A percentile compares a stretch with the other conserved stretches of the same genome.
Evolutionary conservation across 1,140 invertebrate genomes (phyloP).

Genomic region (Helicoverpa armigera): DNA sequence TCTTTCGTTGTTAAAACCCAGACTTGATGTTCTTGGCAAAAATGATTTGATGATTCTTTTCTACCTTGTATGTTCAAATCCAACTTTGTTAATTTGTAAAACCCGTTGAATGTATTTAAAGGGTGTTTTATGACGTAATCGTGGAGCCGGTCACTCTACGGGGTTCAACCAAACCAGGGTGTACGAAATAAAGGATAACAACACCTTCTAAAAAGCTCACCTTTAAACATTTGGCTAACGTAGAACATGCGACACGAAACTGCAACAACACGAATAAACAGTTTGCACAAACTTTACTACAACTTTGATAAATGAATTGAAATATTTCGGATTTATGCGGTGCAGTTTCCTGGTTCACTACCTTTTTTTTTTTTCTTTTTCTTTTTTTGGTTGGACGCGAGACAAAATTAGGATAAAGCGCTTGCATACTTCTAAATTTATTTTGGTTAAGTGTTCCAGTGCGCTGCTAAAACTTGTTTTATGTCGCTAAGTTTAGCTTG

Average conservation of each 20-base stretch:
- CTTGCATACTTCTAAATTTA: background rate
- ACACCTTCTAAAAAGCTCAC: constrained; percentile 9
- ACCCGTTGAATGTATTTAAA: too few species aligned
- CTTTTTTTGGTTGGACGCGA: constrained; percentile 1
- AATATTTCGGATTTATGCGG: constrained; percentile 32
- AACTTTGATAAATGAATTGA: constrained; percentile 36
- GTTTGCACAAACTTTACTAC: constrained; percentile 31
- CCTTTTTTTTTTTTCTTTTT: background rate
- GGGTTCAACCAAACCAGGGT: too few species aligned
- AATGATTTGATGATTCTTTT: too few species aligned
- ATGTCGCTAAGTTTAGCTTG: background rate
- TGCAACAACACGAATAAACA: constrained; percentile 27
- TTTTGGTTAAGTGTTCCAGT: background rate
- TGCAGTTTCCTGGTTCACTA: constrained; percentile 8
- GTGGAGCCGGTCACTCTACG: too few species aligned
- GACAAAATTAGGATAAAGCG: background rate
- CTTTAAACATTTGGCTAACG: constrained; percentile 14
- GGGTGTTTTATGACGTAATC: too few species aligned
- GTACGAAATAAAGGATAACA: background rate
- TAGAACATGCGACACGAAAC: constrained; percentile 10
- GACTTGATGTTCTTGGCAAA: too few species aligned
- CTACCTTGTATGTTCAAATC: too few species aligned
- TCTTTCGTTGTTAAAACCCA: background rate
- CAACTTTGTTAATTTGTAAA: too few species aligned
- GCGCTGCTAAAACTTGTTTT: background rate